A percentile compares a stretch with the other conserved stretches of the same genome.
Conservation (phyloP, 2,797 vertebrate genomes). For the Rhabdophis nuchalis region DNA sequence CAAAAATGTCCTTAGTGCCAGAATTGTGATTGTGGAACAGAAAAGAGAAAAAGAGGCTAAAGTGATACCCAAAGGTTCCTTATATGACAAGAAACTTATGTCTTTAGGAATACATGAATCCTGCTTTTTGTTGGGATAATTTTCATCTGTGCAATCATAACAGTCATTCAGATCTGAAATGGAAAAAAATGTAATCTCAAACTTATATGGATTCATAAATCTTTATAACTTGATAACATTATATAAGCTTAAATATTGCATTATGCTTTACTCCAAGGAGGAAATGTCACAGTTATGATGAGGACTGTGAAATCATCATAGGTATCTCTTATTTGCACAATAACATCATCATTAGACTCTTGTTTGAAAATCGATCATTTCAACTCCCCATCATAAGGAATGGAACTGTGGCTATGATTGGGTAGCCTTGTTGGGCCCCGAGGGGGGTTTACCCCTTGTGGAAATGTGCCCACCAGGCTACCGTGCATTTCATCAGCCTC, state of each 20-base stretch:
- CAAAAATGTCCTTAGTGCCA: neutral
- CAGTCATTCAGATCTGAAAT: neutral
- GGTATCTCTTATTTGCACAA: neutral
- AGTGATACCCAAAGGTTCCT: neutral
- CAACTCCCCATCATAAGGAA: neutral
- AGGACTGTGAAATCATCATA: neutral
- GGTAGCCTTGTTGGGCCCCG: too few relatives aligned
- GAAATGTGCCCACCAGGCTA: too few relatives aligned
- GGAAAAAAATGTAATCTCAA: neutral
- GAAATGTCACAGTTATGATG: neutral
- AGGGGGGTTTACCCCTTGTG: too few relatives aligned
- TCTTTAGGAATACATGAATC: neutral
- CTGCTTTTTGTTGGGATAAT: neutral
- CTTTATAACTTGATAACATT: too few relatives aligned
- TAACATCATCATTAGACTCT: neutral
- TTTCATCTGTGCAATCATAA: neutral
- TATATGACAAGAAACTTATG: neutral
- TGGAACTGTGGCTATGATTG: neutral
- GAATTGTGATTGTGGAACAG: neutral
- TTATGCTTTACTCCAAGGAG: neutral
- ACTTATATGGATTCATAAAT: too few relatives aligned
- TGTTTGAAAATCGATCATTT: neutral
- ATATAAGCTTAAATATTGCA: too few relatives aligned
- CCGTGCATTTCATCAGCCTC: too few relatives aligned
- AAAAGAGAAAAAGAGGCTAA: neutral